Evolutionary conservation across 2,888 invertebrate genomes (phyloP).

Genomic region (Drosophila stalkeri): DNA sequence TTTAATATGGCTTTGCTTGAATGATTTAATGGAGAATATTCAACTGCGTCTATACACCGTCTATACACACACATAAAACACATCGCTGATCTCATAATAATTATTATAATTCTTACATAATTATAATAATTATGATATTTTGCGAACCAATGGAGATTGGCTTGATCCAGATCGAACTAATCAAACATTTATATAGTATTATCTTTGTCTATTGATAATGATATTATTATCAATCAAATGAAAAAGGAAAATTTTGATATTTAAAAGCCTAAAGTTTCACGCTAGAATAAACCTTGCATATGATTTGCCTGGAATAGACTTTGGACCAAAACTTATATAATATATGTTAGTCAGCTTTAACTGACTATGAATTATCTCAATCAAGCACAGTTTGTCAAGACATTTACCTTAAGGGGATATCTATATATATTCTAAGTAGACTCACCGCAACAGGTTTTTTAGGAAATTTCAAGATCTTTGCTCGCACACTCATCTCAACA

Average conservation of each 20-base stretch:
- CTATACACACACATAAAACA: too few species aligned
- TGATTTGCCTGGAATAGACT: background rate
- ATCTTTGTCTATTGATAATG: background rate
- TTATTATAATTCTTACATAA: background rate
- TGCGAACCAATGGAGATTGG: background rate
- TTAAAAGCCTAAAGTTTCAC: background rate
- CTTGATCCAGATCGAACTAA: background rate
- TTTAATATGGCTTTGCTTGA: background rate
- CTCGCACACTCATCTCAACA: constrained; percentile 60
- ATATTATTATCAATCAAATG: background rate
- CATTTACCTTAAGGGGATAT: too few species aligned
- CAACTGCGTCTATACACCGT: background rate
- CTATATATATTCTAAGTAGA: constrained; percentile 5
- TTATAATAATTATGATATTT: background rate
- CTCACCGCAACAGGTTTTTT: constrained; percentile 63
- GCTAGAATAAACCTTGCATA: background rate
- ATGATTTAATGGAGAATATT: background rate
- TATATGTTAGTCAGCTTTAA: too few species aligned
- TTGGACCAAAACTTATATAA: background rate
- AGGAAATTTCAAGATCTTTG: constrained; percentile 50
- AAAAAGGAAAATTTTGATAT: background rate
- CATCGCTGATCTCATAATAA: background rate
- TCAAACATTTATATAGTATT: background rate
- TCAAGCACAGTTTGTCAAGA: too few species aligned
- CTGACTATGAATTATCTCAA: too few species aligned